Conservation (phyloP, 1,140 invertebrate species). For the Tetraneura akinire region DNA sequence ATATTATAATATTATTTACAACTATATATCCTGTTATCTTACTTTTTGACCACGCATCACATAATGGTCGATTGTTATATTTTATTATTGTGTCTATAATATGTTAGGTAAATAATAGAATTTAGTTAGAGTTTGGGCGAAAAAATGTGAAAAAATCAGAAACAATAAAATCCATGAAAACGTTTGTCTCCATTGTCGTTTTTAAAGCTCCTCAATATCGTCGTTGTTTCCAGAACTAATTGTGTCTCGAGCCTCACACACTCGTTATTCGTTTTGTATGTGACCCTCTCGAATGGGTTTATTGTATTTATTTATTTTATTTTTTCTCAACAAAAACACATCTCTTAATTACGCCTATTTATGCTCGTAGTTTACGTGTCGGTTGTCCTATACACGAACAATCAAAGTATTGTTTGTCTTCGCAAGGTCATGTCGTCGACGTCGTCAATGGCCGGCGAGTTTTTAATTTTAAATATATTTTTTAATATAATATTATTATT, state of each 20-base stretch:
- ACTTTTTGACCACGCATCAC: not conserved
- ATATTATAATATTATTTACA: no score
- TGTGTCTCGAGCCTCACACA: not conserved
- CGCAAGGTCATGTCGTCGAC: not conserved
- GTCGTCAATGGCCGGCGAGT: not conserved
- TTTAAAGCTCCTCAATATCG: not conserved
- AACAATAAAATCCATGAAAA: constrained; percentile 27
- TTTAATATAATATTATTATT: not conserved
- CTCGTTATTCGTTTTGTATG: constrained; percentile 25
- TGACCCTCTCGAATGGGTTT: constrained; percentile 25
- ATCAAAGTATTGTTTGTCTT: constrained; percentile 18
- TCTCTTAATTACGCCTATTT: constrained; percentile 42
- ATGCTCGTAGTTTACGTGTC: not conserved
- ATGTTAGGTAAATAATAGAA: not conserved
- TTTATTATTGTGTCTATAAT: not conserved
- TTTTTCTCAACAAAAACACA: constrained; percentile 1
- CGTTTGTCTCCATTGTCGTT: not conserved
- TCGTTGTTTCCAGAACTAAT: constrained; percentile 36
- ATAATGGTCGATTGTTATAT: not conserved
- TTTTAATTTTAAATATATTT: not conserved
- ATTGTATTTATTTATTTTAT: constrained; percentile 8
- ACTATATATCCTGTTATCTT: not conserved
- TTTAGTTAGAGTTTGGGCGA: not conserved
- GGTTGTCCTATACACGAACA: not conserved
- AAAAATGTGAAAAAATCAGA: not conserved